Evolutionary conservation across 2,113 vertebrate species (phyloP), one percentile per base, ranked within the genome.

Genomic region (Hippocampus barbouri): DNA sequence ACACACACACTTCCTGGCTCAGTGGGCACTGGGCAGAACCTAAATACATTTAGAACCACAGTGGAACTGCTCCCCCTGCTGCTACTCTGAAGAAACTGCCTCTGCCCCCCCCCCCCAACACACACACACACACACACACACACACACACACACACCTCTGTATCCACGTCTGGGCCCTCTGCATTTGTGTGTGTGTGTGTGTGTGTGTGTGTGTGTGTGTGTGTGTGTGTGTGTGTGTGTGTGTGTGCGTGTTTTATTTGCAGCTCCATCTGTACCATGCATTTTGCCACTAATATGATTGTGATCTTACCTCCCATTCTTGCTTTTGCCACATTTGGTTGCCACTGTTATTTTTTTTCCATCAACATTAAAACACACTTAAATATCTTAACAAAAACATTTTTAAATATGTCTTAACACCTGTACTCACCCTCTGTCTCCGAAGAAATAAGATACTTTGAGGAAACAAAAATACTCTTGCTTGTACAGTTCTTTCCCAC

Each of bases 21-120:
- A 41, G 65, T 65, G 78, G 79, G 70, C 61, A 41, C 62, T 65
- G 78, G 79, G 70, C 73, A 76, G 75, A 78, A 82, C 74, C 80
- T 85, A 71, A 66, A 82, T 86, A 80, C 82, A 84, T 73, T 83
- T 67, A 86, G 87, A 95, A 94, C 92, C 92, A 94, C 91, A 96
- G 96, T 93, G 92, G 94, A 92, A 95, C 90, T 92, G 93, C 95
- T 96, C 96, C 96, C 96, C 94, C 96, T 98, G 90, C 94, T 94
- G 96, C 91, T 93, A 85, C 77, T 83, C 88, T 69, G 61, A 68
- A 84, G 93, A 88, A 94, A 93, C 93, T 91, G 86, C 87, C 82
- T 79, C 77, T 75, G 79, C 68, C 65, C 77, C 77, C 15, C 0
- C 21, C 66, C 21, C 34, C 34, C 34, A 5, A 1, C 34, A 5